Percentiles rank a stretch among this genome's conserved stretches.
These are phyloP conservation scores for Coregonus suidteri DNA, from an alignment of 2,797 vertebrate genomes.

Conservation along the genomic window DNA sequence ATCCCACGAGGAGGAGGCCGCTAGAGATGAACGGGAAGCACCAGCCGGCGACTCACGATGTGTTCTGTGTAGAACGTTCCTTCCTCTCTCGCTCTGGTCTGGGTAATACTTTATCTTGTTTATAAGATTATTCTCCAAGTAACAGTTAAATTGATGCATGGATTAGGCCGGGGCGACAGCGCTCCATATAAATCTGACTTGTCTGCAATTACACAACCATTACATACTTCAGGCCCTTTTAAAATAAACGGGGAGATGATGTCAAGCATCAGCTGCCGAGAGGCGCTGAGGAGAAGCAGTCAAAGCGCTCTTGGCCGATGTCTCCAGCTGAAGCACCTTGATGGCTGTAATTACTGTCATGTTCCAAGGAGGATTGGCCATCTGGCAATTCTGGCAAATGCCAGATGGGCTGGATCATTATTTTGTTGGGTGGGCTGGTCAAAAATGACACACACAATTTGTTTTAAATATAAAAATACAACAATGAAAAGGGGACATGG, in stretches of 20 bases:
- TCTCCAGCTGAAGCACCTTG: slow-evolving; percentile 90
- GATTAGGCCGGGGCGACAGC: slow-evolving; percentile 69
- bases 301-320: slow-evolving; percentile 71
- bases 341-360: slow-evolving; percentile 98
- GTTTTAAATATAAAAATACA: too few species aligned
- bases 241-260: slow-evolving; percentile 89
- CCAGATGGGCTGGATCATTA: too few species aligned
- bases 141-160: slow-evolving; percentile 82
- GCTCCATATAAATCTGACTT: slow-evolving; percentile 74
- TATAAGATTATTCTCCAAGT: slow-evolving; percentile 81
- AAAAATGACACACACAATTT: too few species aligned
- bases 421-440: too few species aligned
- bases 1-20: slow-evolving; percentile 38
- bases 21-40: slow-evolving; percentile 28
- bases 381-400: too few species aligned
- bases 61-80: slow-evolving; percentile 47
- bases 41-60: slow-evolving; percentile 29
- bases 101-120: slow-evolving; percentile 73
- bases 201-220: slow-evolving; percentile 85
- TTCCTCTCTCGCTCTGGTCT: slow-evolving; percentile 23
- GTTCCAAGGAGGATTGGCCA: slow-evolving; percentile 61
- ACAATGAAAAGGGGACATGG: too few species aligned
- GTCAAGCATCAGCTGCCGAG: slow-evolving; percentile 76
- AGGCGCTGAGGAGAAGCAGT: slow-evolving; percentile 81
- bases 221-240: slow-evolving; percentile 90